Percentiles rank a stretch among this genome's conserved stretches.
phyloP scores from a whole-genome alignment of 2,888 invertebrate genomes.

The Coelopa pilipes region DNA sequence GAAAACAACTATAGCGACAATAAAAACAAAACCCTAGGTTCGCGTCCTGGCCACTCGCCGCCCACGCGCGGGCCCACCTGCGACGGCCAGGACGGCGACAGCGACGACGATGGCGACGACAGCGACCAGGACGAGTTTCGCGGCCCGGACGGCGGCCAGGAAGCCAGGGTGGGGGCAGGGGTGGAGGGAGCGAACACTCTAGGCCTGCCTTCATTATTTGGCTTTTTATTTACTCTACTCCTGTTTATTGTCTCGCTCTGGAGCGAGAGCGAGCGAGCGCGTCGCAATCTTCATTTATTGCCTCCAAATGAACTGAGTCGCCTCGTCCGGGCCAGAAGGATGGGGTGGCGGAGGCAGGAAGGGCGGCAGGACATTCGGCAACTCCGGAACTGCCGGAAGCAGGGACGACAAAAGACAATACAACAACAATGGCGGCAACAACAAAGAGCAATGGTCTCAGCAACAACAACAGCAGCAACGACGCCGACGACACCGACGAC shows the following conservation, averaged over 20 bases:
- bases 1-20: neutral
- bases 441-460: neutral
- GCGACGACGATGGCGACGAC: neutral
- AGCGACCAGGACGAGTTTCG: neutral
- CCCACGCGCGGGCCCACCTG: neutral
- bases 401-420: too few relatives aligned
- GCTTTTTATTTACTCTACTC: conserved; percentile 32
- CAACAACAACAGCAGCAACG: too few relatives aligned
- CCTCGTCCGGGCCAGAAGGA: neutral
- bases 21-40: neutral
- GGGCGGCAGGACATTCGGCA: conserved; percentile 1
- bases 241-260: conserved; percentile 26
- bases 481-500: too few relatives aligned
- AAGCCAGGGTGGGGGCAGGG: neutral
- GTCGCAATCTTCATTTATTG: conserved; percentile 28
- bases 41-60: neutral
- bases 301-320: conserved; percentile 24
- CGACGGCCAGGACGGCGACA: neutral
- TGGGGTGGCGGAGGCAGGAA: neutral
- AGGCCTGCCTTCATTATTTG: conserved; percentile 27
- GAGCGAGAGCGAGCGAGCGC: neutral
- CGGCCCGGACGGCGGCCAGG: too few relatives aligned
- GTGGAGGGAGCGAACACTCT: neutral
- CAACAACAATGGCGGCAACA: too few relatives aligned
- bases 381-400: neutral